phyloP scores from a whole-genome alignment of 2,113 vertebrate genomes.

The Candoia aspera region DNA sequence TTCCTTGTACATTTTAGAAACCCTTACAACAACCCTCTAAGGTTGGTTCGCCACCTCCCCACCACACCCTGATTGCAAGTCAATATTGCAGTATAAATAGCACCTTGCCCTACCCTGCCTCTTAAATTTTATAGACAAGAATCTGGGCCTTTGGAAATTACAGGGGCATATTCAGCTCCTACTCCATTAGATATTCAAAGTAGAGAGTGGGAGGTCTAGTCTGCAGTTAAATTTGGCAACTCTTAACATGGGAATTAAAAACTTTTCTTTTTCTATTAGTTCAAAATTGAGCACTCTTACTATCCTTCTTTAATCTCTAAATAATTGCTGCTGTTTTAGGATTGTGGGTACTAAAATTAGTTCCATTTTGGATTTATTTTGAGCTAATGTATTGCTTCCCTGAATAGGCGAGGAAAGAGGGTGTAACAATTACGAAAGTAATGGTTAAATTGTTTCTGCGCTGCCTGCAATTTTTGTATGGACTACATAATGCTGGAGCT shows the following conservation, averaged over 20 bases:
- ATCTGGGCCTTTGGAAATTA: not conserved
- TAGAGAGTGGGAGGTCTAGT: not conserved
- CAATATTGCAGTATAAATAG: not conserved
- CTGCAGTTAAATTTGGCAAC: not conserved
- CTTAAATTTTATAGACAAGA: not conserved
- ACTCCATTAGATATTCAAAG: not conserved
- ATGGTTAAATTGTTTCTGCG: slow-evolving; percentile 21
- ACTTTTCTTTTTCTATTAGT: not conserved
- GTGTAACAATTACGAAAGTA: not conserved
- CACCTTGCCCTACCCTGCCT: not conserved
- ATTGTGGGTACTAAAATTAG: not conserved
- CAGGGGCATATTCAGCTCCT: not conserved
- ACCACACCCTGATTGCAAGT: not conserved
- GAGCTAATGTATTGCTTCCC: accelerated
- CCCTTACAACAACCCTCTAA: not conserved
- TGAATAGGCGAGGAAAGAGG: not conserved
- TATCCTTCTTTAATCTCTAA: not conserved
- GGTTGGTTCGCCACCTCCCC: not conserved
- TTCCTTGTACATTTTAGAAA: not conserved
- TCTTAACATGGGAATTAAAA: not conserved
- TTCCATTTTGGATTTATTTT: not conserved
- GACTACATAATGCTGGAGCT: slow-evolving; percentile 22
- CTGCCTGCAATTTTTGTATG: slow-evolving; percentile 20
- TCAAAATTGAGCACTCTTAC: accelerated
- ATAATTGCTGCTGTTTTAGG: not conserved